Conservation (phyloP, 2,888 invertebrate species). For the Acanthosepion esculentum region DNA sequence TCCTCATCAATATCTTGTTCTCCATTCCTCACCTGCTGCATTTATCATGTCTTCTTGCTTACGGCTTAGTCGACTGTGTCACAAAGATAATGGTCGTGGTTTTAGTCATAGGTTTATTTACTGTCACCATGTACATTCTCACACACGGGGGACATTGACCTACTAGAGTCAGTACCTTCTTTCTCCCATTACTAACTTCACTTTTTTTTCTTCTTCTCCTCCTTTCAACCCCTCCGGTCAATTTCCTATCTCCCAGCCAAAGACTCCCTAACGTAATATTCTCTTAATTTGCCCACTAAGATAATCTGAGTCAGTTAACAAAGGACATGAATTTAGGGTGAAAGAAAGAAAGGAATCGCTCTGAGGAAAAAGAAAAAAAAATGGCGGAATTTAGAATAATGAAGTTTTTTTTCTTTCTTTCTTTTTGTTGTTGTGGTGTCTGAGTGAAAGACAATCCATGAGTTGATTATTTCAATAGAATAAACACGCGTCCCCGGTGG, state of each 20-base stretch:
- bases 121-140: neutral
- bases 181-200: neutral
- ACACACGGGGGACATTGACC: neutral
- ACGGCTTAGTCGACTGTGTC: neutral
- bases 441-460: neutral
- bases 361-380: too few relatives aligned
- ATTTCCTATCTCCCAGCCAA: neutral
- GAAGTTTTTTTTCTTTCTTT: neutral
- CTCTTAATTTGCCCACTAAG: neutral
- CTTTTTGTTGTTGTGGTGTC: neutral
- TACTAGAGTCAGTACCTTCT: neutral
- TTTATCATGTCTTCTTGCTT: neutral
- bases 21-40: neutral
- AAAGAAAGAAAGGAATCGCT: neutral
- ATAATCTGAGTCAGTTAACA: neutral
- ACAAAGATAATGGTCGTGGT: neutral
- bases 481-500: neutral
- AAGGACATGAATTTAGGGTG: neutral
- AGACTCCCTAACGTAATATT: neutral
- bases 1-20: neutral
- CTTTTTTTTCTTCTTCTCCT: neutral
- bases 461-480: constrained; percentile 2
- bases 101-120: neutral
- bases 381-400: neutral
- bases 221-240: neutral